Base-by-base conservation (phyloP, 92 coral and sea anemone species). In the Zoanthus solanderi region DNA sequence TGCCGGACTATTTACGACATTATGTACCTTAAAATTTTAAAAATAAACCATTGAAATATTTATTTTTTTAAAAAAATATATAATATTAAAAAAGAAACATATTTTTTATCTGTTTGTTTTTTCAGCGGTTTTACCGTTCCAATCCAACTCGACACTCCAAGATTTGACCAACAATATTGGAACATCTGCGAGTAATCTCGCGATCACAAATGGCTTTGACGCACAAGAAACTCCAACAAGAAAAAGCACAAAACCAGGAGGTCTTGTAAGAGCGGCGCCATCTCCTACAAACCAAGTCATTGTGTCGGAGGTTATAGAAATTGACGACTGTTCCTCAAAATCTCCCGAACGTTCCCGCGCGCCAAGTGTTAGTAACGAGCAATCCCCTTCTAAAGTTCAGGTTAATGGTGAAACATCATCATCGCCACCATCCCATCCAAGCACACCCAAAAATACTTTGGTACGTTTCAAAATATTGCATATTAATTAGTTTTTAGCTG, bases 211-310 rank as follows among this genome's bases (percentile, higher is more conserved):
- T 81, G 85, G 85, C 50, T 50, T 71, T 52, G 85, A 67, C 9
- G 52, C 54, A 10, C 12, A 50, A 23, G 74, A 15, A 5, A 46
- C 61, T 54, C 71, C 34, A 10, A 44, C 23, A 50, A 76, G 30
- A 10, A 69, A 34, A 46, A 48, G 5, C 29, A 53, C 42, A 23
- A 71, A 66, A 29, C 37, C 72, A 78, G 98, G 98, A 71, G 98
- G 98, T 0, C 96, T 95, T 9, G 98, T 93, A 0, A 95, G 92
- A 31, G 96, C 94, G 10, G 98, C 98, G 11, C 96, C 92, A 9
- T 93, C 98, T 6, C 92, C 98, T 29, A 93, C 96, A 42, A 89
- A 75, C 30, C 45, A 82, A 77, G 11, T 54, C 28, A 31, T 0
- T 45, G 18, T 14, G 18, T 46, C 85, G 45, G 53, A 45, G 23